A percentile compares a stretch with the other conserved stretches of the same genome.
Evolutionary conservation across 92 coral and sea anemone genomes (phyloP).

Genomic region (Zoanthus gigantus): DNA sequence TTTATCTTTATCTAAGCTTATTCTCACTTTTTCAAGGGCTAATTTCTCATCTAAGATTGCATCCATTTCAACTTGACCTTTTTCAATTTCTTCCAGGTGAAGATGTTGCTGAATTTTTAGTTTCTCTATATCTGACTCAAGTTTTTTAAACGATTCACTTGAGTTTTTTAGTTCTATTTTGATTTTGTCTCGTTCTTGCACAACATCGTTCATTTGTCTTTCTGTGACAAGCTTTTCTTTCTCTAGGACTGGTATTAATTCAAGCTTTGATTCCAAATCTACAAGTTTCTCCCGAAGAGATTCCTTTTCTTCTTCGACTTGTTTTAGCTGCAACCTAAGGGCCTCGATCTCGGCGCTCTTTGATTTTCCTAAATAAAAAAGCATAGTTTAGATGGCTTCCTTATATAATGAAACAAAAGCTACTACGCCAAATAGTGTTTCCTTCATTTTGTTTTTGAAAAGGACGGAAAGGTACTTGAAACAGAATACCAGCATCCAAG

Average conservation of each 20-base stretch:
- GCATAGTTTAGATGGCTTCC: neutral
- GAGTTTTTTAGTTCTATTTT: conserved; percentile 62
- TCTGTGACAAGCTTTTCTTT: conserved; percentile 84
- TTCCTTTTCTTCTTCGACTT: conserved; percentile 69
- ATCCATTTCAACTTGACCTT: conserved; percentile 56
- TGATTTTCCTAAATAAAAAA: conserved; percentile 46
- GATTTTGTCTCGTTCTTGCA: conserved; percentile 70
- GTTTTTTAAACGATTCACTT: conserved; percentile 45
- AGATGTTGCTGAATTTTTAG: conserved; percentile 56
- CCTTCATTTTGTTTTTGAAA: too few relatives aligned
- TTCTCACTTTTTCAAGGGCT: conserved; percentile 63
- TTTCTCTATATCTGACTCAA: conserved; percentile 57
- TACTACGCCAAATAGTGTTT: neutral
- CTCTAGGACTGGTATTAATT: conserved; percentile 78
- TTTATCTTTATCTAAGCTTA: conserved; percentile 56
- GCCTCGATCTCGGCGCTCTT: conserved; percentile 62
- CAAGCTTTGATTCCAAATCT: conserved; percentile 67
- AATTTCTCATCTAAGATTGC: conserved; percentile 56
- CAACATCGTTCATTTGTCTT: conserved; percentile 75
- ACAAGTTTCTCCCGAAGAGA: conserved; percentile 61
- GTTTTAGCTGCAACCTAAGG: conserved; percentile 68
- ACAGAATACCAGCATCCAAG: too few relatives aligned
- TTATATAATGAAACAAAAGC: neutral
- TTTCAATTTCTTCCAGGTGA: conserved; percentile 69
- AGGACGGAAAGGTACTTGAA: too few relatives aligned